These are phyloP conservation scores for Wiebesia pumilae DNA, from an alignment of 1,140 invertebrate genomes.

Conservation along the genomic window DNA sequence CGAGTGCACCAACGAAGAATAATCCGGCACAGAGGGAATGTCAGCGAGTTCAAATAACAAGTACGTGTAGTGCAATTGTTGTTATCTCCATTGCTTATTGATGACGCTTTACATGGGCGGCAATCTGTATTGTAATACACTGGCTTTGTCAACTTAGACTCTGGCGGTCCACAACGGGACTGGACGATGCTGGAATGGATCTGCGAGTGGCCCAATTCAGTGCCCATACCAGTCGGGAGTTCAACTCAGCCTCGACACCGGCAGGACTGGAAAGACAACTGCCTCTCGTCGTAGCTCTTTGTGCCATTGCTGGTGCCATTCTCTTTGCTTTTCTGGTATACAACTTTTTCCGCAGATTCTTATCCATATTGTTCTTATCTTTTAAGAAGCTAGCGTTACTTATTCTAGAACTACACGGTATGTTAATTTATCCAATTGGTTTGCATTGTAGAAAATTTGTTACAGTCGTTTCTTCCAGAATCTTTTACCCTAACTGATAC, in stretches of 20 bases:
- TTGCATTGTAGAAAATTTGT: no score
- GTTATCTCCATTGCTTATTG: not conserved
- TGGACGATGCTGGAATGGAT: conserved; percentile 76
- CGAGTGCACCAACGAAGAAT: conserved; percentile 11
- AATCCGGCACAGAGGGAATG: conserved; percentile 67
- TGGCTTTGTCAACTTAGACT: conserved; percentile 59
- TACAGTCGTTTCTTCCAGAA: no score
- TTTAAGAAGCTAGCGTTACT: no score
- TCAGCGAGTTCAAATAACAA: conserved; percentile 71
- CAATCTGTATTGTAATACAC: not conserved
- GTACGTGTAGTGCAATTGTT: conserved; percentile 56
- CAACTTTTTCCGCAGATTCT: no score
- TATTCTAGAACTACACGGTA: no score
- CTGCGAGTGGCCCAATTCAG: conserved; percentile 69
- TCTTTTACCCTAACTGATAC: not conserved
- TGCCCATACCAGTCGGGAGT: conserved; percentile 67
- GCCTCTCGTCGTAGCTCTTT: conserved; percentile 70
- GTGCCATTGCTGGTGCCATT: conserved; percentile 71
- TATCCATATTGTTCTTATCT: no score
- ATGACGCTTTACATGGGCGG: not conserved
- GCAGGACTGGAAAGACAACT: conserved; percentile 74
- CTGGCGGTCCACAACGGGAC: conserved; percentile 73
- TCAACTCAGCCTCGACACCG: conserved; percentile 65
- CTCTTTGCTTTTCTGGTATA: conserved; percentile 73
- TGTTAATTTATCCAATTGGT: no score